phyloP scores from a whole-genome alignment of 2,113 vertebrate genomes.

The Microcebus murinus region DNA sequence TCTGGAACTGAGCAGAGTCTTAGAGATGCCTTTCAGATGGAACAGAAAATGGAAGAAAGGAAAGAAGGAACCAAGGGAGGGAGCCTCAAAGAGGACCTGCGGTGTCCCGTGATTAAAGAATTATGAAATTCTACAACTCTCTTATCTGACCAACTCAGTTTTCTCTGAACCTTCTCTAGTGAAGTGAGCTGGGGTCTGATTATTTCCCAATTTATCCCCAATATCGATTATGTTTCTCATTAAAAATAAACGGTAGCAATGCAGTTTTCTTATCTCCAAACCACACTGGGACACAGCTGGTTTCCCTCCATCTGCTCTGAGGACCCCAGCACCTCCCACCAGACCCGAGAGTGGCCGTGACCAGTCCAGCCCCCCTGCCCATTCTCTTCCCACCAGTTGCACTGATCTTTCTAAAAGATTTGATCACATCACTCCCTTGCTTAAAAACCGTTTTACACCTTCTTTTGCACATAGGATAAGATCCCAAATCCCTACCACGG shows the following conservation, averaged over 20 bases:
- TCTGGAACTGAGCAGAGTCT: background rate
- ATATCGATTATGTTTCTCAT: background rate
- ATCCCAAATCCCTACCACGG: background rate
- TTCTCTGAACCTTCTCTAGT: background rate
- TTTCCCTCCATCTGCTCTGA: background rate
- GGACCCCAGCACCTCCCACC: background rate
- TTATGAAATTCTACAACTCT: background rate
- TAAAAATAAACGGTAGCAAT: background rate
- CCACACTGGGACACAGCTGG: background rate
- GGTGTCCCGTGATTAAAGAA: background rate
- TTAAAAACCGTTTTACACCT: background rate
- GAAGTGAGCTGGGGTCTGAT: background rate
- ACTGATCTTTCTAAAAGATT: background rate
- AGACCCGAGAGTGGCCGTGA: background rate
- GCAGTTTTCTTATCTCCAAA: background rate
- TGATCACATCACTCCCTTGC: no score
- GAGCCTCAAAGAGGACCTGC: background rate
- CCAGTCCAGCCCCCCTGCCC: background rate
- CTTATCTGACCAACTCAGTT: background rate
- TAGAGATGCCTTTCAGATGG: background rate
- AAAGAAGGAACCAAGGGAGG: background rate
- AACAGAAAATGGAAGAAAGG: background rate
- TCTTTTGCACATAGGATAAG: background rate
- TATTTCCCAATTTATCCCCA: background rate
- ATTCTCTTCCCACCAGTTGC: background rate